Base-by-base conservation (phyloP, 2,888 invertebrate genomes). In the Cryptophagus acutangulus region DNA sequence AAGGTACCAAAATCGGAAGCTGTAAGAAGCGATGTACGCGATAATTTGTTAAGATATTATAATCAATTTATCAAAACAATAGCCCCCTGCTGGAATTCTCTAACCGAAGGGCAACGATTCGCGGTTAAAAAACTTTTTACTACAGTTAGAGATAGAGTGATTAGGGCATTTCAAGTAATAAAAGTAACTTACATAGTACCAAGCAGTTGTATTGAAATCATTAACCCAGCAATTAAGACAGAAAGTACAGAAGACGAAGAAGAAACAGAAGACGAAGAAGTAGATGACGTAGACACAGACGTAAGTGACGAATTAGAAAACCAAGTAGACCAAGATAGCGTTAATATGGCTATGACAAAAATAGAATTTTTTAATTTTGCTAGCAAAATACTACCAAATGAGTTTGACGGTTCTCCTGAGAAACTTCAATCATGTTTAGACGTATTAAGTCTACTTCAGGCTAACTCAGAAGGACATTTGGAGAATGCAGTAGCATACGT, bases 221-320 rank as follows among this genome's bases (percentile, higher is more conserved):
- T 26, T 26, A 13, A 26, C n/a, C 26, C 26, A 26, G 26, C n/a
- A n/a, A 26, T 26, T 26, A 26, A n/a, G n/a, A n/a, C n/a, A n/a
- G n/a, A n/a, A n/a, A n/a, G n/a, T n/a, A n/a, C n/a, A n/a, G n/a
- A n/a, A n/a, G n/a, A n/a, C n/a, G n/a, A n/a, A n/a, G n/a, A n/a
- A n/a, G n/a, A n/a, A n/a, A n/a, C n/a, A n/a, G n/a, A 6, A 26
- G 26, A 26, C 26, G n/a, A 26, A 4, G 26, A 26, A 26, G 6
- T 20, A 6, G 20, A 20, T 9, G 26, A n/a, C 4, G 9, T 26
- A 12, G 26, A 26, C n/a, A 26, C n/a, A 26, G 26, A n/a, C 4
- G 26, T 12, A 26, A n/a, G 9, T 12, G 26, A 26, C n/a, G 9
- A 3, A 26, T n/a, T 12, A 3, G 26, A 26, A n/a, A 26, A 3